phyloP scores from a whole-genome alignment of 1,140 invertebrate genomes.

The Drosophila yakuba region DNA sequence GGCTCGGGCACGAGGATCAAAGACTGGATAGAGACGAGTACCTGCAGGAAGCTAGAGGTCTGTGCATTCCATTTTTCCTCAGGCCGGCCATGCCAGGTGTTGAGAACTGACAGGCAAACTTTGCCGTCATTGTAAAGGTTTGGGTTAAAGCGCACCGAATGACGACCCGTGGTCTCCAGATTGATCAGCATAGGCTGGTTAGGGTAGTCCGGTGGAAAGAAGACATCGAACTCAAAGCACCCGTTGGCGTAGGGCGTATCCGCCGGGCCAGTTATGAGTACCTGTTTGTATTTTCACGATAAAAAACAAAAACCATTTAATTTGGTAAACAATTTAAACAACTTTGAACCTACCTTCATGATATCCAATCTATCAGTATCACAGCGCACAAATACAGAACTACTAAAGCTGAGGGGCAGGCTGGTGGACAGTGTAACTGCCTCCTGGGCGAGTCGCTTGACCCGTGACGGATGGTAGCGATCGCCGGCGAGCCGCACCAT shows the following conservation, averaged over 20 bases:
- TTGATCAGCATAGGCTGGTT: constrained; percentile 94
- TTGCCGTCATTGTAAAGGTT: constrained; percentile 99
- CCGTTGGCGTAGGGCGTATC: constrained; percentile 96
- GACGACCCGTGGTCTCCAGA: constrained; percentile 96
- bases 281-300: constrained; percentile 85
- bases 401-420: constrained; percentile 96
- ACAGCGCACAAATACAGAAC: constrained; percentile 97
- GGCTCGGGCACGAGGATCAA: constrained; percentile 97
- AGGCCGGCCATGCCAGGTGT: constrained; percentile 99
- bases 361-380: constrained; percentile 97
- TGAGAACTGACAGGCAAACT: constrained; percentile 97
- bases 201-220: constrained; percentile 95
- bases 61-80: constrained; percentile 99
- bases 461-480: constrained; percentile 92
- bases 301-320: constrained; percentile 33
- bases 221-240: constrained; percentile 96
- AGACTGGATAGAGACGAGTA: constrained; percentile 98
- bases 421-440: constrained; percentile 97
- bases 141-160: constrained; percentile 97
- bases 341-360: constrained; percentile 91
- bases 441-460: constrained; percentile 97
- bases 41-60: constrained; percentile 97
- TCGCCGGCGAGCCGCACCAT: constrained; percentile 94
- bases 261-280: constrained; percentile 95
- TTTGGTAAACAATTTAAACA: not conserved